A percentile compares a stretch with the other conserved stretches of the same genome.
phyloP scores from a whole-genome alignment of 2,113 vertebrate species.

The Ardeotis arabs region DNA sequence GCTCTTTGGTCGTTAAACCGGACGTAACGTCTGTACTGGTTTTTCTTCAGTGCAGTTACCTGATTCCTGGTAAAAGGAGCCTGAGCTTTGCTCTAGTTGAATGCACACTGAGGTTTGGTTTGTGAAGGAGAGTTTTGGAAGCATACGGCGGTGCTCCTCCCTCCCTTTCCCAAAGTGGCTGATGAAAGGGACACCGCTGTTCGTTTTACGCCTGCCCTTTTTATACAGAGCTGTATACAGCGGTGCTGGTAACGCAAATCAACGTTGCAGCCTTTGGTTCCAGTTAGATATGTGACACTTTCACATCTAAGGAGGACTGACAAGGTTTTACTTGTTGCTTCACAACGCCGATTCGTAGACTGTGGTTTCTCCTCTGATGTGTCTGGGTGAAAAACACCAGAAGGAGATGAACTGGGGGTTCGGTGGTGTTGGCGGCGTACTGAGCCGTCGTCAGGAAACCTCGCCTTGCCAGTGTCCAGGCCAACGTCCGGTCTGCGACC shows the following conservation, averaged over 20 bases:
- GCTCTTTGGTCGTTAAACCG: not conserved
- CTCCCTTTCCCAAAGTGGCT: not conserved
- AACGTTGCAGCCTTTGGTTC: not conserved
- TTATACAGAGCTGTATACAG: not conserved
- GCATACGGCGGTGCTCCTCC: not conserved
- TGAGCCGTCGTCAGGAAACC: not conserved
- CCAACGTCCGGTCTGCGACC: not conserved
- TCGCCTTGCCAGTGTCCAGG: not conserved
- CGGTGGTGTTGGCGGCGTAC: too few species aligned
- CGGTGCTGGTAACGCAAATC: not conserved
- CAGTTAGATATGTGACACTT: not conserved
- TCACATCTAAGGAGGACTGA: not conserved
- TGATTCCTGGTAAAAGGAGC: not conserved
- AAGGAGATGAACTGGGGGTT: not conserved
- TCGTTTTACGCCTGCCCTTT: not conserved
- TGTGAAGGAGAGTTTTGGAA: not conserved
- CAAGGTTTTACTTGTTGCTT: not conserved
- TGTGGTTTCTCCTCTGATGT: not conserved
- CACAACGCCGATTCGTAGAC: not conserved
- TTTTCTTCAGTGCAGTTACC: not conserved
- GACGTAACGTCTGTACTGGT: fast-evolving
- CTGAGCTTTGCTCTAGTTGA: not conserved
- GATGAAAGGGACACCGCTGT: not conserved
- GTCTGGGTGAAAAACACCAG: not conserved
- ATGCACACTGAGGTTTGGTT: not conserved